phyloP scores from a whole-genome alignment of 2,888 invertebrate species.

The Halictus ligatus region DNA sequence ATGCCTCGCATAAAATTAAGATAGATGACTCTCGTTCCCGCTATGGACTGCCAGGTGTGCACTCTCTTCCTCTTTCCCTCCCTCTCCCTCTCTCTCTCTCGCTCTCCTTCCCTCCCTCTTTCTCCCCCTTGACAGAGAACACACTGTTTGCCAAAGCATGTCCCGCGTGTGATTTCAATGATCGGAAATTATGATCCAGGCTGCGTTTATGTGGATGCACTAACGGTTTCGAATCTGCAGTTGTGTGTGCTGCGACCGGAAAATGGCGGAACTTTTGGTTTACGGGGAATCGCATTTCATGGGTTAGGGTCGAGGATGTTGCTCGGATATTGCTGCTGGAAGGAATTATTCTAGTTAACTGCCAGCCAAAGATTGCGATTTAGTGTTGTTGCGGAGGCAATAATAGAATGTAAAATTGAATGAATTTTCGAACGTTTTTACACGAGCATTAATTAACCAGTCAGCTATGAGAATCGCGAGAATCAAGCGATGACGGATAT shows the following conservation, averaged over 20 bases:
- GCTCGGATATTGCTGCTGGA: neutral
- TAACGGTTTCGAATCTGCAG: neutral
- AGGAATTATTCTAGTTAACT: neutral
- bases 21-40: constrained; percentile 70
- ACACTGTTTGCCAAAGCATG: neutral
- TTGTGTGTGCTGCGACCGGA: neutral
- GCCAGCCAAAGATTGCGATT: neutral
- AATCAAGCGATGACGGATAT: too few relatives aligned
- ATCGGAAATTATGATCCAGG: neutral
- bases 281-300: neutral
- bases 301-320: neutral
- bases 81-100: neutral
- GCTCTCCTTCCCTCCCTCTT: neutral
- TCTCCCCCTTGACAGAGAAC: too few relatives aligned
- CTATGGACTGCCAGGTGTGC: constrained; percentile 30
- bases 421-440: too few relatives aligned
- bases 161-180: neutral
- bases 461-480: too few relatives aligned
- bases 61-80: neutral
- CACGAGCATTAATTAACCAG: too few relatives aligned
- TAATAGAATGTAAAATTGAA: too few relatives aligned
- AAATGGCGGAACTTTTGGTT: neutral
- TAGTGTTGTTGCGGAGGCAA: too few relatives aligned
- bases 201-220: neutral
- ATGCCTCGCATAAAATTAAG: constrained; percentile 74